Base-by-base conservation (phyloP, 2,888 invertebrate species). In the Leucophora obtusa region DNA sequence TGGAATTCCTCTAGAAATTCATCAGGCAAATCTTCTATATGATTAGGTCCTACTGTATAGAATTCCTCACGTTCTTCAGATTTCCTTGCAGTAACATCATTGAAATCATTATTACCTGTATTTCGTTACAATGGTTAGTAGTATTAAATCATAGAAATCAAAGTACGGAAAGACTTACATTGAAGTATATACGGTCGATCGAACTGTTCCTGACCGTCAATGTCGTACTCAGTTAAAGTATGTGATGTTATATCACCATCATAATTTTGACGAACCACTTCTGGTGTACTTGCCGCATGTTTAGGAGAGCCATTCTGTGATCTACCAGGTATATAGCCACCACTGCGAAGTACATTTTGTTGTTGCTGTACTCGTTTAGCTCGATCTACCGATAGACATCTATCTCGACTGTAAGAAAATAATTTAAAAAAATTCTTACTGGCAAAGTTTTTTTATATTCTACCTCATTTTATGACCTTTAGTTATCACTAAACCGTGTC, bases 151-250 rank as follows among this genome's bases (percentile, higher is more conserved):
- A 38, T 38, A 10, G 10, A 28, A 6, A 7, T 38, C 38, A 38
- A 38, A 38, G 11, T 47, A 24, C 33, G 5, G 1, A n/a, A 17
- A 2, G n/a, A 73, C 83, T 77, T 78, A 83, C 83, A 82, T 51
- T 62, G 15, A 10, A 78, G 73, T 47, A 74, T 53, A n/a, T 70
- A 75, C n/a, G 85, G 82, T 58, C 83, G 83, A 28, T 66, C 74
- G 24, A 84, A 86, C 33, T 71, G 56, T 62, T 85, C 84, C 24
- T 69, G 62, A 62, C 63, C 79, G 0, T 66, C 15, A 1, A 85
- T 62, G 17, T 78, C 84, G 70, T 84, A 85, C 50, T 85, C 83
- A 47, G 82, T 78, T 0, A 79, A 70, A 24, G 65, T 68, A 73
- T 85, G 84, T 17, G 70, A 78, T 38, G 70, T 58, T 2, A 38